Evolutionary conservation across 2,797 vertebrate species (phyloP), one percentile per base, ranked within the genome.

Genomic region (Amazona finschi): DNA sequence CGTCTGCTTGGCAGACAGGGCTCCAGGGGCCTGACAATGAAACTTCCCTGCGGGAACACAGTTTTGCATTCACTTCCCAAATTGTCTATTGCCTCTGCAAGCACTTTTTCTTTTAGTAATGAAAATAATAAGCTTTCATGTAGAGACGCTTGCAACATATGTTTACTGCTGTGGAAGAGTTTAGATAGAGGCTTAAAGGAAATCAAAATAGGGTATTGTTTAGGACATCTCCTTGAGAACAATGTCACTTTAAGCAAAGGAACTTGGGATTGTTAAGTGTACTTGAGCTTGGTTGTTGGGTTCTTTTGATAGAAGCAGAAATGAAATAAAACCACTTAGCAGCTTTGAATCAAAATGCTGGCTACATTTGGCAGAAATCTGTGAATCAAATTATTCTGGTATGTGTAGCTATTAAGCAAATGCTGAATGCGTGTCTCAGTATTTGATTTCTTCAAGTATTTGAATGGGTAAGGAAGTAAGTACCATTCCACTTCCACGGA

Each of bases 81-180:
- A 92, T 84, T 93, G 92, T 87, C 91, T 94, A 46, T 81, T 94
- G 89, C 91, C 79, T 96, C 87, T 79, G 79, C 85, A 96, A 94
- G 91, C 92, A 76, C 73, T 96, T 97, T 94, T 93, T 91, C 90
- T 94, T 92, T 69, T 90, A 53, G 92, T 96, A 96, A 96, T 96
- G 91, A 93, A 87, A 96, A 95, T 94, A 96, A 94, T 88, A 94
- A 93, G 89, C 91, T 96, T 94, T 96, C 88, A 64, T 60, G 85
- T 83, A 81, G 91, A 91, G 87, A 52, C 52, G 25, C 66, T 96
- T 91, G 83, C 62, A 81, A 89, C 92, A 67, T 66, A 90, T 93
- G 92, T 97, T 96, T 92, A 89, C 88, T 58, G 70, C 87, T 87
- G 79, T 75, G 92, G 57, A 87, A 92, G 77, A 94, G 85, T 95